Conservation (phyloP, 2,113 vertebrate species). For the Opisthocomus hoazin region DNA sequence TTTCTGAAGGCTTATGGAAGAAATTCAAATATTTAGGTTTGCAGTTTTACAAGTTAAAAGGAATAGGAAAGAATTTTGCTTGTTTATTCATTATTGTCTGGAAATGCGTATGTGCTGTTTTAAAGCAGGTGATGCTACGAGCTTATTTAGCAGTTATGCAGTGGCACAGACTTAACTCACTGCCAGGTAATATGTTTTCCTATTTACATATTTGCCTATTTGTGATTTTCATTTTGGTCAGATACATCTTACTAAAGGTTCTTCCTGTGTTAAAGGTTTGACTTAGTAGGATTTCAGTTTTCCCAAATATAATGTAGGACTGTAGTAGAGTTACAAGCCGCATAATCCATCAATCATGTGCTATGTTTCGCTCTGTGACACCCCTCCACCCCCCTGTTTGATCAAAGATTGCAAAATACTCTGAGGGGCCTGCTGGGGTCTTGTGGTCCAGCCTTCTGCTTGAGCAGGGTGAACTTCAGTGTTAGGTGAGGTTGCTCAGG, state of each 20-base stretch:
- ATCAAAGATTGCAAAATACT: background rate
- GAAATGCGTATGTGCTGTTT: background rate
- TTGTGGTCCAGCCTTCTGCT: background rate
- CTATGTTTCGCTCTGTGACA: background rate
- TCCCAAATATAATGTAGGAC: background rate
- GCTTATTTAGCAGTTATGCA: background rate
- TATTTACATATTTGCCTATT: background rate
- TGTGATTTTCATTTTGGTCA: background rate
- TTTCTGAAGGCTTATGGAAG: constrained; percentile 48
- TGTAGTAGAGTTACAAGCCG: background rate
- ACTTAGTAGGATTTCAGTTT: background rate
- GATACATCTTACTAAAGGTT: background rate
- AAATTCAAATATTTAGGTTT: constrained; percentile 49
- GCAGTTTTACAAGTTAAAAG: constrained; percentile 15
- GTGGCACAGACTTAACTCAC: background rate
- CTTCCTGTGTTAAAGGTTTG: background rate
- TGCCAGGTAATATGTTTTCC: fast-evolving
- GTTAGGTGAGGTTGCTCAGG: background rate
- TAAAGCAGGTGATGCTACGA: constrained; percentile 6
- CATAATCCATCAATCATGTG: background rate
- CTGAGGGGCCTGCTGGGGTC: background rate
- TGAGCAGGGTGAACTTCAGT: background rate
- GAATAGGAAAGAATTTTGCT: background rate
- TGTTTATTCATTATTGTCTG: background rate
- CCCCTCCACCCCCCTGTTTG: background rate